Evolutionary conservation across 2,888 invertebrate genomes (phyloP).

Genomic region (Lochmaea crataegi): DNA sequence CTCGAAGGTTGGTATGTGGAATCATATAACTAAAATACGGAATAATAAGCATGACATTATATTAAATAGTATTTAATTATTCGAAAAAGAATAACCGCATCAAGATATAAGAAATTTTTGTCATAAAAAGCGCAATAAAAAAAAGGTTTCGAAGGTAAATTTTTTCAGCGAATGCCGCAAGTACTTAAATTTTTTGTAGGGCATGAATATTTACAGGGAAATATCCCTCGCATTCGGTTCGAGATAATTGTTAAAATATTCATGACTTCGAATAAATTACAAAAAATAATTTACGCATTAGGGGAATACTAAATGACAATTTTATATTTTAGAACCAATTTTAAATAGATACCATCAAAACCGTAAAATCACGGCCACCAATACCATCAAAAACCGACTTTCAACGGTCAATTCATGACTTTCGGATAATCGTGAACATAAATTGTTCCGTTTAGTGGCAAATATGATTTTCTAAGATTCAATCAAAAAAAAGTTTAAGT

Average conservation of each 20-base stretch:
- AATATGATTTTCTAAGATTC: background rate
- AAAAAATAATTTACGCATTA: background rate
- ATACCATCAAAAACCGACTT: background rate
- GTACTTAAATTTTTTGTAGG: too few relatives aligned
- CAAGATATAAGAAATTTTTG: too few relatives aligned
- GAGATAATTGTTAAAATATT: background rate
- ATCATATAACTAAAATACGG: too few relatives aligned
- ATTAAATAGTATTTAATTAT: too few relatives aligned
- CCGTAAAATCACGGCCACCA: background rate
- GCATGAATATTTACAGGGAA: too few relatives aligned
- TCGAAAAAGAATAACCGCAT: too few relatives aligned
- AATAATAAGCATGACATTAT: too few relatives aligned
- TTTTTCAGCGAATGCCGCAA: too few relatives aligned
- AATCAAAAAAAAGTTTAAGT: background rate
- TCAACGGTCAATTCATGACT: background rate
- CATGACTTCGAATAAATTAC: background rate
- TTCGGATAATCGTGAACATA: background rate
- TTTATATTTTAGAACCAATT: background rate
- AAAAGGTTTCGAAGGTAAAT: too few relatives aligned
- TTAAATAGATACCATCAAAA: background rate
- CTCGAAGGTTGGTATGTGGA: too few relatives aligned
- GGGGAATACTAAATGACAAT: background rate
- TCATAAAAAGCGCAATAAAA: too few relatives aligned
- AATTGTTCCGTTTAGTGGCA: background rate
- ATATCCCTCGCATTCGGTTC: background rate